Conservation (phyloP, 2,797 vertebrate species). For the Glossophaga mutica region DNA sequence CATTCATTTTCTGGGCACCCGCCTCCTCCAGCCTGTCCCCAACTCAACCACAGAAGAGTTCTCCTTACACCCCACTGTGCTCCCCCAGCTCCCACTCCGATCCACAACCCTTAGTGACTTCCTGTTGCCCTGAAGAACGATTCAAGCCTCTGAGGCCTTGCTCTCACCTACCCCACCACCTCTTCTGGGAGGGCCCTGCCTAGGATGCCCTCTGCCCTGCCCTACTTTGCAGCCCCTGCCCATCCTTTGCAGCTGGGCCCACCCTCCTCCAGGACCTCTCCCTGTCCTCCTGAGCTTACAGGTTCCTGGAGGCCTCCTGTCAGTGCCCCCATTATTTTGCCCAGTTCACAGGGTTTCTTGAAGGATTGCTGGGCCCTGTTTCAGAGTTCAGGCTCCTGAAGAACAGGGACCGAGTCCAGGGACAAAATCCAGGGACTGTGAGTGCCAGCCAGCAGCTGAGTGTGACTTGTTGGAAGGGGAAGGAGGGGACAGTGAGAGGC, state of each 20-base stretch:
- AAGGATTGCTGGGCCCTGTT: neutral
- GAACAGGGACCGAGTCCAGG: slow-evolving; percentile 3
- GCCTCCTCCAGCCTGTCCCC: neutral
- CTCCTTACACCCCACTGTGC: neutral
- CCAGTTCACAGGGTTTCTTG: neutral
- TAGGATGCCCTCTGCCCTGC: neutral
- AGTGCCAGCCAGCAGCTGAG: neutral
- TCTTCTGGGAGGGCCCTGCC: neutral
- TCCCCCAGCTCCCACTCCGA: neutral
- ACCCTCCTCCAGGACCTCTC: neutral
- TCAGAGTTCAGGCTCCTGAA: neutral
- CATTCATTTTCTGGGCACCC: neutral
- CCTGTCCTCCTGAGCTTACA: neutral
- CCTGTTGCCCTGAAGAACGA: neutral
- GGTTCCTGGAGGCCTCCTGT: neutral
- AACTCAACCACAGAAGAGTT: neutral
- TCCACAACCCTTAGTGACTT: neutral
- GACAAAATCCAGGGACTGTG: neutral
- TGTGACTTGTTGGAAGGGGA: neutral
- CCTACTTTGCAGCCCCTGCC: neutral
- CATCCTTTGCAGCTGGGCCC: neutral
- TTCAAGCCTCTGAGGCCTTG: neutral
- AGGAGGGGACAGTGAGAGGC: neutral
- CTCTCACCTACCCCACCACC: neutral
- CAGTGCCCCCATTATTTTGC: neutral